phyloP scores from a whole-genome alignment of 2,888 invertebrate species.

The Sericinus montela region DNA sequence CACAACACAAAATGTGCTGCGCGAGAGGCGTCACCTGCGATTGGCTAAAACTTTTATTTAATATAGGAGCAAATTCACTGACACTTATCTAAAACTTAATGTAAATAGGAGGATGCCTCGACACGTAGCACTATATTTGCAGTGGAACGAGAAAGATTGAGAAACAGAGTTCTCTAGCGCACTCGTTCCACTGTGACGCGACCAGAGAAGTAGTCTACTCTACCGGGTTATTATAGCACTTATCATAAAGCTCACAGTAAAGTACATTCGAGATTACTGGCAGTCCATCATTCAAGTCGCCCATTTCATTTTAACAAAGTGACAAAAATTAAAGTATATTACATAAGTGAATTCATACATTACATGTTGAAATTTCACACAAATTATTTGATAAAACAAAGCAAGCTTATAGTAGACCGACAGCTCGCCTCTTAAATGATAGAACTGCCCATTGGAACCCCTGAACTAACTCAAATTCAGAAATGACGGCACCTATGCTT shows the following conservation, averaged over 20 bases:
- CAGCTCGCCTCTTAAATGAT: conserved; percentile 35
- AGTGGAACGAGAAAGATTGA: conserved; percentile 44
- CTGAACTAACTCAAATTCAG: conserved; percentile 77
- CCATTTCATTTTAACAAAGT: conserved; percentile 3
- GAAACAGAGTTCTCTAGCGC: conserved; percentile 22
- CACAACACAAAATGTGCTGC: conserved; percentile 88
- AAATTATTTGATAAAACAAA: conserved; percentile 2
- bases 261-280: conserved; percentile 61
- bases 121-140: conserved; percentile 57
- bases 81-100: conserved; percentile 34
- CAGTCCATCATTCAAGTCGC: conserved; percentile 54
- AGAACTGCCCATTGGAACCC: conserved; percentile 58
- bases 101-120: conserved; percentile 30
- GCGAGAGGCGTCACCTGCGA: conserved; percentile 37
- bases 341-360: conserved; percentile 14
- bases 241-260: conserved; percentile 55
- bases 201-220: conserved; percentile 63
- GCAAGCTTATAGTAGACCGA: neutral
- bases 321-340: neutral
- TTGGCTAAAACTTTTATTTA: conserved; percentile 23
- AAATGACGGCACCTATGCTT: conserved; percentile 67
- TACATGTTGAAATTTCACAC: conserved; percentile 7
- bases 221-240: conserved; percentile 56
- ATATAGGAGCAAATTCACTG: conserved; percentile 30
- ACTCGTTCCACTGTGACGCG: conserved; percentile 64